Evolutionary conservation across 1,140 invertebrate species (phyloP), one percentile per base, ranked within the genome.

Genomic region (Whitmania pigra): DNA sequence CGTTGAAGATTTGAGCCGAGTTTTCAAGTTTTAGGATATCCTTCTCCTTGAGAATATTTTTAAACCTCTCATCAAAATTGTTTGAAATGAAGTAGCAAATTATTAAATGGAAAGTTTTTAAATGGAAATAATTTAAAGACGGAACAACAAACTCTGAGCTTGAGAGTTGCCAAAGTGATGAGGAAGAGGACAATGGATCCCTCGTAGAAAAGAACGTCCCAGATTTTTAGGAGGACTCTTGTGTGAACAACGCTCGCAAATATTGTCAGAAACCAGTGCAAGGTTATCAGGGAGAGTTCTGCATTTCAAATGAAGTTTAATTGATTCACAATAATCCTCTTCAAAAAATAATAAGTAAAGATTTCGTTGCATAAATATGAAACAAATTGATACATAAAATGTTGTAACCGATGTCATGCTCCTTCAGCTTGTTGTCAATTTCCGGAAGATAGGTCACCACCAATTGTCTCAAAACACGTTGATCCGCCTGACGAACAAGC

Each of bases 191-290:
- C 89, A 74, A 94, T 88, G 17, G 93, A 94, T 55, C 97, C 96
- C 82, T 97, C 83, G 75, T 84, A 84, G 80, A 98, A 96, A 81
- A 99, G 93, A 72, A 96, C 84, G 83, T 99, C 97, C 96, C 96
- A 99, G 74, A 99, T 88, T 73, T 93, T 85, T 5, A 99, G 83
- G 55, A 99, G 85, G 73, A 97, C 91, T 83, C 93, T 94, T 87
- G 95, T 94, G 77, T 96, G 92, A n/a, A 98, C 91, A 73, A 97
- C 93, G 79, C 93, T 96, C 5, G 94, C 92, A 84, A 96, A 97
- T n/a, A 98, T 81, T 2, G 95, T 97, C 43, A 99, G 84, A 82
- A 98, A 97, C 96, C 97, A 99, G 79, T 97, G 92, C 74, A 97
- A 84, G 18, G 92, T 94, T 77, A 99, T 97, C 31, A 99, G 84